Evolutionary conservation across 2,797 vertebrate genomes (phyloP), one percentile per base, ranked within the genome.

Genomic region (Tapirus indicus): DNA sequence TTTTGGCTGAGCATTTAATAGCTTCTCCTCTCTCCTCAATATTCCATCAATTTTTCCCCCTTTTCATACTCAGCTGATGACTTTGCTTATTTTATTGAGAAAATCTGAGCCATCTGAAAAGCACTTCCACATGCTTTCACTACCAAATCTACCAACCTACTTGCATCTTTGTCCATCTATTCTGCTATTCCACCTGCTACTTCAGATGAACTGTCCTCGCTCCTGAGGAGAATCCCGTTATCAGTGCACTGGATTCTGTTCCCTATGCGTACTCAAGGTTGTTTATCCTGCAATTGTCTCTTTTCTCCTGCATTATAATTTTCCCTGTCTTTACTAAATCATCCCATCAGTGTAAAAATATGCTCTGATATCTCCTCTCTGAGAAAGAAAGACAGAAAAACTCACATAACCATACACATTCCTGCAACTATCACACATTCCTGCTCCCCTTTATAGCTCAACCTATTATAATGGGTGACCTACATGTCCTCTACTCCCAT

Each of bases 51-150:
- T 62, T 79, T 2, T 69, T 62, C 16, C 6, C 13, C 38, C 27
- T 21, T 96, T 62, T 79, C 72, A 64, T 95, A 84, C 52, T 84
- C 23, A 79, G 49, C 78, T 69, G 38, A 32, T 56, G 35, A 72
- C 8, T 85, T 85, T 91, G 69, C n/a, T 64, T 88, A 54, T 60
- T 93, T 91, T 85, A 77, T 20, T 82, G 72, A 91, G 83, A 71
- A 93, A 71, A 85, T 69, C 12, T 60, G 88, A 90, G 16, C 32
- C 52, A 44, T 62, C 49, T 52, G 25, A 75, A 94, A 88, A 71
- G 23, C 6, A 88, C 14, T 78, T 66, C 14, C 16, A 74, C 14
- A 25, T 3, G 32, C 16, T 90, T 95, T 64, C 21, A 44, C 25
- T 49, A 8, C 25, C 47, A 92, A n/a, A 54, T 64, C 35, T 78